A percentile compares a stretch with the other conserved stretches of the same genome.
phyloP scores from a whole-genome alignment of 2,797 vertebrate genomes.

The Periophthalmus magnuspinnatus region DNA sequence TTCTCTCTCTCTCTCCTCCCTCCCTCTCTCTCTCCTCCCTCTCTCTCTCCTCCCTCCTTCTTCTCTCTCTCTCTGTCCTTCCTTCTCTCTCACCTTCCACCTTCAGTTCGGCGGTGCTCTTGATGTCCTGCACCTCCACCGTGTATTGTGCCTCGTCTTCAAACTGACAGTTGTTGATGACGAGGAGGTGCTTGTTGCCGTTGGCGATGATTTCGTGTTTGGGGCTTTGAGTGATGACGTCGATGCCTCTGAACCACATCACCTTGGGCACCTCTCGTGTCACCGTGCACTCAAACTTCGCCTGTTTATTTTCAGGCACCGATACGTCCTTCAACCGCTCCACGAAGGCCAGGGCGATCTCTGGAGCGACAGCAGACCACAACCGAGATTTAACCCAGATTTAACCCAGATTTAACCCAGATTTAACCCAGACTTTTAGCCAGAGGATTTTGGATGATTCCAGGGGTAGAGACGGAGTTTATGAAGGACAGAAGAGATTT shows the following conservation, averaged over 20 bases:
- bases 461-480: too few species aligned
- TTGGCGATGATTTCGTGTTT: slow-evolving; percentile 95
- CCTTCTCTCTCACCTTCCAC: slow-evolving; percentile 86
- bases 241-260: slow-evolving; percentile 89
- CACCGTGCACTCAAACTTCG: slow-evolving; percentile 93
- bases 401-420: too few species aligned
- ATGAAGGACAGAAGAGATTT: neutral
- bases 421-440: neutral
- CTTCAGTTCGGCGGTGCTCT: slow-evolving; percentile 83
- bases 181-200: slow-evolving; percentile 94
- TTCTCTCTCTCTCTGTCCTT: neutral
- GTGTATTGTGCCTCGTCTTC: slow-evolving; percentile 94
- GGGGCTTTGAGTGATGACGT: slow-evolving; percentile 89
- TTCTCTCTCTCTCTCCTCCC: neutral
- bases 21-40: neutral
- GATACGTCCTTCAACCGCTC: slow-evolving; percentile 90
- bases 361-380: slow-evolving; percentile 66
- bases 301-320: slow-evolving; percentile 95
- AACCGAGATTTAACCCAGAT: neutral
- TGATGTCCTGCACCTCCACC: slow-evolving; percentile 87
- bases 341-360: slow-evolving; percentile 92
- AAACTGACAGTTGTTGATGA: slow-evolving; percentile 95
- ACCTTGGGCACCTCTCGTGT: slow-evolving; percentile 93
- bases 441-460: neutral
- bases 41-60: neutral